Evolutionary conservation across 2,113 vertebrate species (phyloP), one percentile per base, ranked within the genome.

Genomic region (Entelurus aequoreus): DNA sequence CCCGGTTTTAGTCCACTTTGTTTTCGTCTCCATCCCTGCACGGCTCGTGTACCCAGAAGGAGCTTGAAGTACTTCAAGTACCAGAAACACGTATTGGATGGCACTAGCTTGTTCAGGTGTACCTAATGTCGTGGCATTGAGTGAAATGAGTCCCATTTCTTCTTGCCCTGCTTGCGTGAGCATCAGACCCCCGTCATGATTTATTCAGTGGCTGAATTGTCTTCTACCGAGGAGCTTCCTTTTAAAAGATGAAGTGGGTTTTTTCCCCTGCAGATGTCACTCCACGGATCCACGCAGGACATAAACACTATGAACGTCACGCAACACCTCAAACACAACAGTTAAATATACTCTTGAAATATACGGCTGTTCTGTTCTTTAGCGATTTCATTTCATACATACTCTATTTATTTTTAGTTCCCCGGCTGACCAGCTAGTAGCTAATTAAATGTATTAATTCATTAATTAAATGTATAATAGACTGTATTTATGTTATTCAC

Each of bases 1-100:
- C 76, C 71, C 64, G 74, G 70, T 80, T 82, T 80, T 48, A 74
- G 36, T 70, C 54, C 37, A 16, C 42, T 66, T 67, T 76, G 48
- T 51, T 70, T 77, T 68, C 49, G 63, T 77, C 60, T 69, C 46
- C 64, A 79, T 78, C 68, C 19, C 65, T 12, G 42, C 42, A 6
- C 38, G 6, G 42, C 42, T 46, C 10, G 42, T 11, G 42, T 28
- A 28, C 28, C 28, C 4, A 4, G 28, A 28, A 28, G 28, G 28
- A 28, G 28, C 28, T 28, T 4, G 3, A 28, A 28, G 28, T 28
- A 28, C 28, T 3, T 28, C 4, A 28, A 28, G 28, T 28, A 28
- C 28, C 28, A 28, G 46, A 48, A 48, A 28, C 44, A 11, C 13
- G 47, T 21, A 10, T 21, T 51, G 49, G 16, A 52, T 28, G 5